Evolutionary conservation across 1,140 invertebrate species (phyloP), one percentile per base, ranked within the genome.

Genomic region (Lanistes nyassanus): DNA sequence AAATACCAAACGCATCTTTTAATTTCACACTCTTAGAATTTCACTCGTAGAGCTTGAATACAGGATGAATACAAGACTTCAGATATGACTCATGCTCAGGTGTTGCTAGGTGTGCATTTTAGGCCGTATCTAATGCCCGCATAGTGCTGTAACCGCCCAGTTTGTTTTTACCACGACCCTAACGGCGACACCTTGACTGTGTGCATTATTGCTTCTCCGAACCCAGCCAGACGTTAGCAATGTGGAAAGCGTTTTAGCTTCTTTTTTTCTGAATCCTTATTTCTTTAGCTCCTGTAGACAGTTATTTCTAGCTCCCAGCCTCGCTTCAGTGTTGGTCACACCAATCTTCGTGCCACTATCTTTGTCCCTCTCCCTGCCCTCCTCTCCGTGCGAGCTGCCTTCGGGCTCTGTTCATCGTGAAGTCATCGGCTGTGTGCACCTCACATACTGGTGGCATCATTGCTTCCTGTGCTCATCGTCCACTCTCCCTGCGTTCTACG

Each of bases 311-410:
- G 56, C 21, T 58, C 23, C 56, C 23, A 56, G 39, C 65, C 76
- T 74, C 62, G 73, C 72, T 76, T 78, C 51, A 66, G 72, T 82
- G 74, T 70, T 79, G 80, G 82, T 83, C 80, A 83, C 82, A 83
- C 82, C 80, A 82, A 79, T 82, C 34, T 72, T n/a, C 56, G 7
- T 60, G n/a, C 56, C 26, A 19, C 26, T 37, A 9, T 72, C 55
- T 34, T 29, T 34, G 51, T 19, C 60, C 60, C n/a, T 29, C 56
- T 16, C 39, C 71, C 13, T 60, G 21, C 69, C 39, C 53, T 39
- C 56, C 37, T 58, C 71, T 16, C 71, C 7, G 6, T 11, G 37
- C 72, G 19, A 53, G 34, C 47, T 65, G 62, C 56, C 39, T 47
- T 60, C 34, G n/a, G n/a, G n/a, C 66, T 31, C 31, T 68, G 53